These are phyloP conservation scores for Austrolebias charrua DNA, from an alignment of 2,797 vertebrate genomes.

Conservation along the genomic window DNA sequence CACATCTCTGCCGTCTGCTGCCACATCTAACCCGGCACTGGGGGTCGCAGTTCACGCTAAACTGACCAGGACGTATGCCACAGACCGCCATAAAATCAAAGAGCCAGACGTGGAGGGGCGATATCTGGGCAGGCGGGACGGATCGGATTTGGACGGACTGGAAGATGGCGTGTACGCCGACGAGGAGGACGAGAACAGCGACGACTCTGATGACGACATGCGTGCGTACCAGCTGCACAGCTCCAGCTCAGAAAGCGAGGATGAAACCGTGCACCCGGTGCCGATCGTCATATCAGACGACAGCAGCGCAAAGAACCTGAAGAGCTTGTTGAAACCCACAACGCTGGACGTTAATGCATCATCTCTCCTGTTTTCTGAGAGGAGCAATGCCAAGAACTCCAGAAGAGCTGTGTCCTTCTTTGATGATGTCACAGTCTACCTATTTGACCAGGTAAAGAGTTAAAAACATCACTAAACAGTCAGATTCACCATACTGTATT, in stretches of 20 bases:
- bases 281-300: conserved; percentile 86
- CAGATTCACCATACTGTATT: no score
- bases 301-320: conserved; percentile 80
- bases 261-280: conserved; percentile 80
- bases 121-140: conserved; percentile 86
- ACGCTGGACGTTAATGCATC: conserved; percentile 40
- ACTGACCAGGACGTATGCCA: conserved; percentile 75
- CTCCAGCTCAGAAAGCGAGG: conserved; percentile 93
- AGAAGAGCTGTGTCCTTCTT: conserved; percentile 94
- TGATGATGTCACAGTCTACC: conserved; percentile 96
- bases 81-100: conserved; percentile 86
- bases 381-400: conserved; percentile 55
- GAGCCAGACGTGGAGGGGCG: conserved; percentile 94
- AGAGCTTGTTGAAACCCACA: conserved; percentile 88
- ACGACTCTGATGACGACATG: conserved; percentile 91
- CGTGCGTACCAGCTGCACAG: conserved; percentile 87
- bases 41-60: conserved; percentile 73
- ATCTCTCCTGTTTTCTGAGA: conserved; percentile 46
- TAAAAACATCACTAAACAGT: background rate
- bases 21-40: conserved; percentile 27
- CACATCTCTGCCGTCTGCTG: conserved; percentile 18
- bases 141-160: conserved; percentile 71
- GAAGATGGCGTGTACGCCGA: conserved; percentile 92
- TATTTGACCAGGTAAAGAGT: conserved; percentile 91
- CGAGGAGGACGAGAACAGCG: conserved; percentile 96